Conservation (phyloP, 2,113 vertebrate genomes). For the Orycteropus afer region DNA sequence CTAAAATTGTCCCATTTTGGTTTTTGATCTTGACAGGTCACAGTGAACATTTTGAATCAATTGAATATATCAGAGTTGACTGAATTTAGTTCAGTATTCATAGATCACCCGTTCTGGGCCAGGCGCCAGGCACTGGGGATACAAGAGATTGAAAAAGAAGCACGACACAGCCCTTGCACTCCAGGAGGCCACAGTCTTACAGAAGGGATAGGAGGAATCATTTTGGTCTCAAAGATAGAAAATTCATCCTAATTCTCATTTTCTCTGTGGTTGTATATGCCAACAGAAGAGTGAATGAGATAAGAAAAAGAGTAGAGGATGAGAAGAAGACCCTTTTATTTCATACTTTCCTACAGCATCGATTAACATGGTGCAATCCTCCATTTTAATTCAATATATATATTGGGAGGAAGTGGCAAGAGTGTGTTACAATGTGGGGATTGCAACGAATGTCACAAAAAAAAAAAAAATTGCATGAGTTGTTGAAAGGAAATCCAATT, state of each 20-base stretch:
- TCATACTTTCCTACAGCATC: too few relatives aligned
- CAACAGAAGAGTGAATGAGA: neutral
- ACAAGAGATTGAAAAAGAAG: neutral
- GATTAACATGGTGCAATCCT: accelerated
- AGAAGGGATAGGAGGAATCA: neutral
- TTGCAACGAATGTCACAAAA: too few relatives aligned
- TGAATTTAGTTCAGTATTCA: neutral
- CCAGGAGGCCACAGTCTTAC: accelerated
- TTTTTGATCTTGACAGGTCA: neutral
- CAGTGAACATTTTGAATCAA: neutral
- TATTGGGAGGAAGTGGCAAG: too few relatives aligned
- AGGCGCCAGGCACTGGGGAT: neutral
- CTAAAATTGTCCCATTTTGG: neutral
- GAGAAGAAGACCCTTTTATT: neutral
- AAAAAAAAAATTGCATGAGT: too few relatives aligned
- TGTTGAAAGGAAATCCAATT: too few relatives aligned
- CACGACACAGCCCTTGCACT: neutral
- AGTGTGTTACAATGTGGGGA: too few relatives aligned
- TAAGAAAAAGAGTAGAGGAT: too few relatives aligned
- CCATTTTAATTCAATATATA: neutral
- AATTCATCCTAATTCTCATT: too few relatives aligned
- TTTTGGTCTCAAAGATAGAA: neutral
- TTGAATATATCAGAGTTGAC: neutral
- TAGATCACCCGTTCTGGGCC: neutral
- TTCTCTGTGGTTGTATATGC: neutral